Base-by-base conservation (phyloP, 2,113 vertebrate genomes). In the Eptatretus burgeri region DNA sequence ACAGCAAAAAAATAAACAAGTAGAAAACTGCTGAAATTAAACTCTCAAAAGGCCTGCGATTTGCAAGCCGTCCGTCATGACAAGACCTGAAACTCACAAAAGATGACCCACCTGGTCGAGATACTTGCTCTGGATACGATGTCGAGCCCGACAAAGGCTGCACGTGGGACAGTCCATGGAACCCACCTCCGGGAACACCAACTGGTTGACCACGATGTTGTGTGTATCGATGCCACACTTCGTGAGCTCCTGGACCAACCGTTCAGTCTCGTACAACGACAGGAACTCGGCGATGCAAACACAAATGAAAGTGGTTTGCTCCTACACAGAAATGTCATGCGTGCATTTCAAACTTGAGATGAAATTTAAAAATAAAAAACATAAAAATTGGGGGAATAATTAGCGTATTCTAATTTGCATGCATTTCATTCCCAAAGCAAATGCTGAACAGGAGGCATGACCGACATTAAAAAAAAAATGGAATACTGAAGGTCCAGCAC, bases 121-220 rank as follows among this genome's bases (percentile, higher is more conserved):
- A 71, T 93, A 93, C 71, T 94, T 94, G 73, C 85, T 85, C 75
- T 94, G 87, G 67, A 93, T 93, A 74, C 87, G 88, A 74, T 93
- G 85, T 14, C 85, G 75, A 13, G 87, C 87, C 71, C 89, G 84
- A 5, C 87, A 93, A 84, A 91, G 91, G 71, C 77, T 81, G 72
- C 87, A 93, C 13, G 87, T 84, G 65, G 80, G 69, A 41, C 27
- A 41, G 27, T 41, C 27, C 27, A 7, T 41, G 51, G 81, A 81
- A 16, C 56, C 65, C 0, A 70, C 68, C 14, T 88, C 84, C 0
- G 87, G 87, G 74, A 91, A 91, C 27, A 89, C 84, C 0, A 93
- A 77, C 65, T 93, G 87, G 78, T 93, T 93, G 68, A 93, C 84
- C 1, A 93, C 82, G 70, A 93, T 86, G 70, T 93, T 93, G 75